These are phyloP conservation scores for Apamea anceps DNA, from an alignment of 2,888 invertebrate genomes.

Conservation along the genomic window DNA sequence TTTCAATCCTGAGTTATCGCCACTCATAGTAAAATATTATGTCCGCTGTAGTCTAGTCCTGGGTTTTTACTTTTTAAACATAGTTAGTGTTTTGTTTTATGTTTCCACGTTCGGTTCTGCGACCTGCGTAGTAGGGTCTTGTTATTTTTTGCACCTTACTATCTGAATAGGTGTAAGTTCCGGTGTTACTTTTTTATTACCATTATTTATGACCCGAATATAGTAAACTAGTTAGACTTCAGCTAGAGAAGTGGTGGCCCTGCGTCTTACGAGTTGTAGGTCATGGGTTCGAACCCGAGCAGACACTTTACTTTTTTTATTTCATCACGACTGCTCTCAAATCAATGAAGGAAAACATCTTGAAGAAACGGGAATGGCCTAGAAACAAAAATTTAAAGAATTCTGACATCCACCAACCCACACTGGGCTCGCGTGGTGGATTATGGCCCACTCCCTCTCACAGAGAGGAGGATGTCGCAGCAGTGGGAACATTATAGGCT, in stretches of 20 bases:
- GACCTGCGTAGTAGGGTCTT: background rate
- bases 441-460: too few relatives aligned
- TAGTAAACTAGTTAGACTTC: background rate
- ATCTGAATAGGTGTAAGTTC: background rate
- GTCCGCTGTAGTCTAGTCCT: constrained; percentile 49
- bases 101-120: constrained; percentile 14
- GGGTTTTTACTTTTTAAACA: constrained; percentile 26
- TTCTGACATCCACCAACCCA: background rate
- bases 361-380: background rate
- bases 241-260: too few relatives aligned
- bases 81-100: constrained; percentile 50
- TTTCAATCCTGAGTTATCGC: constrained; percentile 48
- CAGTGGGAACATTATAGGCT: too few relatives aligned
- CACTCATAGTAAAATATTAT: constrained; percentile 61
- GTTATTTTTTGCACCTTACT: background rate
- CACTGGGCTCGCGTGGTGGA: too few relatives aligned
- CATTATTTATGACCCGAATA: background rate
- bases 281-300: too few relatives aligned
- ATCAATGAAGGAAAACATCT: background rate
- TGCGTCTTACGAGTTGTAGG: too few relatives aligned
- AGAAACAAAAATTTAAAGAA: background rate
- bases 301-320: too few relatives aligned
- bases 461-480: too few relatives aligned
- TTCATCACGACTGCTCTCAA: too few relatives aligned
- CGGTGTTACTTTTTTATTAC: background rate